A percentile compares a stretch with the other conserved stretches of the same genome.
Conservation (phyloP, 2,888 invertebrate genomes). For the Andrena bicolor region DNA sequence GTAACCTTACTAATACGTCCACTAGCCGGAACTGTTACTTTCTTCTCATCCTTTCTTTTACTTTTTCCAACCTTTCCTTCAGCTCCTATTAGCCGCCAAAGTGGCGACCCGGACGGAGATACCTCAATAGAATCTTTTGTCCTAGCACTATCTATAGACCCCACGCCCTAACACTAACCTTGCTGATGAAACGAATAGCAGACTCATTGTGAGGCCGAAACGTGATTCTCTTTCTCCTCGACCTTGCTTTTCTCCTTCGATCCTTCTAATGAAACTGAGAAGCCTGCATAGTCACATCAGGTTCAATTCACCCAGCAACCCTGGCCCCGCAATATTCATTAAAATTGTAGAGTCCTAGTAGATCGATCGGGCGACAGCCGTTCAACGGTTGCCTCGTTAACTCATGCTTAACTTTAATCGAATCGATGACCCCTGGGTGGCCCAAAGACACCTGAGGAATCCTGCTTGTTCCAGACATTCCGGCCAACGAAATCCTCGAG, state of each 20-base stretch:
- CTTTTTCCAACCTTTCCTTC: background rate
- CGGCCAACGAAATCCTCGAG: constrained; percentile 95
- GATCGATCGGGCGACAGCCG: background rate
- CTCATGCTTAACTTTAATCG: background rate
- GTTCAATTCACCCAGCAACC: background rate
- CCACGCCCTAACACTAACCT: background rate
- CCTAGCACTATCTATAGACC: background rate
- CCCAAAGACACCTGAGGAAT: background rate
- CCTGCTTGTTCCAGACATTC: constrained; percentile 89
- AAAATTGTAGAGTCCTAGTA: background rate
- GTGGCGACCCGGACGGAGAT: constrained; percentile 6
- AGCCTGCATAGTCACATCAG: no score
- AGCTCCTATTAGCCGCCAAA: background rate
- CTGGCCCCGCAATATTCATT: background rate
- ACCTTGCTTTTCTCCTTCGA: background rate
- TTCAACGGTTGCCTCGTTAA: constrained; percentile 7
- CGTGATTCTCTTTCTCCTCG: background rate
- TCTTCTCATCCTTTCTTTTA: background rate
- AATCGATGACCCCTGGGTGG: background rate
- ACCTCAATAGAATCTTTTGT: constrained; percentile 2
- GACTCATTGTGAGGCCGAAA: background rate
- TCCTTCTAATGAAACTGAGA: background rate
- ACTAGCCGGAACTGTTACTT: background rate
- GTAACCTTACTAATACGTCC: background rate
- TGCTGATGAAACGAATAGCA: background rate